phyloP scores from a whole-genome alignment of 2,113 vertebrate genomes.

The Calyptommatus sinebrachiatus region DNA sequence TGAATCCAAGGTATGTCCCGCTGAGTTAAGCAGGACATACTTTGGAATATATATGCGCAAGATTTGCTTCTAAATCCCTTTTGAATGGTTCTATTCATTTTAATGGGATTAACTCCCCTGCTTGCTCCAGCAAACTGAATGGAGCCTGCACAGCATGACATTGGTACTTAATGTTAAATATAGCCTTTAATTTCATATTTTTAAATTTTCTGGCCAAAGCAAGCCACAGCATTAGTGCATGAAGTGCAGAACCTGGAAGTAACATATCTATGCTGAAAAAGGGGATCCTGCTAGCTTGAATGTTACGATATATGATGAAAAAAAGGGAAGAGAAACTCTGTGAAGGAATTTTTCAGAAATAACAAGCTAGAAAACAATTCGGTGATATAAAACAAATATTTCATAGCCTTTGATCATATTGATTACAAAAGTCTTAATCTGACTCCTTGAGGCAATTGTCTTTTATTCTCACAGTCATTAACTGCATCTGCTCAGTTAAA shows the following conservation, averaged over 20 bases:
- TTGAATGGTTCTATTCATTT: background rate
- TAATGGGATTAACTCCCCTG: background rate
- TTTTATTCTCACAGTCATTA: too few relatives aligned
- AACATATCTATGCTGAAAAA: background rate
- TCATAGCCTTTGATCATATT: background rate
- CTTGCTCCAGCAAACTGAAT: background rate
- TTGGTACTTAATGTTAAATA: slow-evolving; percentile 5
- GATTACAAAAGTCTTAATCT: too few relatives aligned
- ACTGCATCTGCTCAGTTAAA: too few relatives aligned
- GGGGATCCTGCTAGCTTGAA: background rate
- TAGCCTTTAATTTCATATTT: background rate
- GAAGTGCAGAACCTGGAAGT: background rate
- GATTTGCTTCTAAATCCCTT: background rate
- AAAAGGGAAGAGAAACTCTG: background rate
- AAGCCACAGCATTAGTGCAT: background rate
- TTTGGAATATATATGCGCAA: background rate
- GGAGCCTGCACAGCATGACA: background rate
- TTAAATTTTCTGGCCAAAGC: background rate
- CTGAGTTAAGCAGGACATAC: background rate
- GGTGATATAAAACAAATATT: background rate
- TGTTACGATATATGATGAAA: background rate
- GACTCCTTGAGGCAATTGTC: too few relatives aligned
- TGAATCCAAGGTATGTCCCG: background rate
- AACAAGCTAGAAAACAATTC: background rate
- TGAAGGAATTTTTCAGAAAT: background rate